Conservation (phyloP, 2,797 vertebrate genomes). For the Sparus aurata region DNA sequence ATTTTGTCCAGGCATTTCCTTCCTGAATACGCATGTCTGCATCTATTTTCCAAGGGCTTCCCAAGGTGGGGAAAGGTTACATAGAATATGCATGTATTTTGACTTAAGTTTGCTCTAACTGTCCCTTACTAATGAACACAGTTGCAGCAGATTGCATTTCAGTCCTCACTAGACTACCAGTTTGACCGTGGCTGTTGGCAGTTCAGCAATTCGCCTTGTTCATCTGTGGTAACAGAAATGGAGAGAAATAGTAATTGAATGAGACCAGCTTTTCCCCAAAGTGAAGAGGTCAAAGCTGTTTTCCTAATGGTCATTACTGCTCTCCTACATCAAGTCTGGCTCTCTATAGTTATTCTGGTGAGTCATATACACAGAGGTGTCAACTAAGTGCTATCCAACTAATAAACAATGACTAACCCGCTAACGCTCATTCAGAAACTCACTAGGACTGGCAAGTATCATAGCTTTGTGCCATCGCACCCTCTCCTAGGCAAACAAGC, state of each 20-base stretch:
- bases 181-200: constrained; percentile 37
- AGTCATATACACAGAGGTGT: constrained; percentile 42
- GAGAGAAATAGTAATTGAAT: constrained; percentile 62
- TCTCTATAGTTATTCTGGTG: constrained; percentile 45
- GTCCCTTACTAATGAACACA: constrained; percentile 53
- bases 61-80: constrained; percentile 45
- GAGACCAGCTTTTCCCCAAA: constrained; percentile 56
- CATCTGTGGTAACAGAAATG: constrained; percentile 32
- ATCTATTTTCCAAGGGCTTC: constrained; percentile 41
- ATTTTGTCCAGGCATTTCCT: constrained; percentile 13
- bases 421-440: constrained; percentile 41
- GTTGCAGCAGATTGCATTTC: constrained; percentile 31
- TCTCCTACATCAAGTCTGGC: constrained; percentile 41
- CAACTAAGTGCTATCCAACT: constrained; percentile 37
- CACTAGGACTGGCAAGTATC: constrained; percentile 52
- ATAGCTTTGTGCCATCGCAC: constrained; percentile 51
- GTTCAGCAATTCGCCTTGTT: constrained; percentile 42
- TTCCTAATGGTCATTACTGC: constrained; percentile 60
- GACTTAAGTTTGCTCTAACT: constrained; percentile 31
- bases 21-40: constrained; percentile 24
- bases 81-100: constrained; percentile 54
- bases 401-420: constrained; percentile 62
- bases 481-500: constrained; percentile 66
- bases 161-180: constrained; percentile 21
- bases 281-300: constrained; percentile 70